These are phyloP conservation scores for Stylophora pistillata DNA, from an alignment of 64 coral and sea anemone genomes.

Conservation along the genomic window DNA sequence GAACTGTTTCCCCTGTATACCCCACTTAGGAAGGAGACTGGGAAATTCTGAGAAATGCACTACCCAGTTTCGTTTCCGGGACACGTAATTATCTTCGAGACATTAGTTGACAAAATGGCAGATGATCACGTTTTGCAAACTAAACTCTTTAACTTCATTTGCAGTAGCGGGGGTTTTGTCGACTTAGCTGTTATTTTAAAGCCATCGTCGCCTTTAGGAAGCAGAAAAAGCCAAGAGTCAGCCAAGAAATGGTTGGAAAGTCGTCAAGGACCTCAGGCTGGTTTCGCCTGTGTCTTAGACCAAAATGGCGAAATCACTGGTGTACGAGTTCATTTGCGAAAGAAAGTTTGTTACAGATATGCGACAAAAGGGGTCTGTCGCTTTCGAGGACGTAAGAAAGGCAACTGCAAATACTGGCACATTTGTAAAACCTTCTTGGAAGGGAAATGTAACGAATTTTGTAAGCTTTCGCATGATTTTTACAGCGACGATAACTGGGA, in stretches of 20 bases:
- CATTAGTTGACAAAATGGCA: not conserved
- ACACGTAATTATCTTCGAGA: not conserved
- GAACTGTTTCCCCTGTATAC: not conserved
- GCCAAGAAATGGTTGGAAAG: conserved; percentile 29
- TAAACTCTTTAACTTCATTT: conserved; percentile 55
- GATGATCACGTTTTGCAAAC: not conserved
- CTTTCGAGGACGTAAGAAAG: not conserved
- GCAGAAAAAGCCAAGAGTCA: not conserved
- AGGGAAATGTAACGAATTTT: conserved; percentile 3
- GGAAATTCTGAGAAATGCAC: not conserved
- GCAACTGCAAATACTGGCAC: conserved; percentile 45
- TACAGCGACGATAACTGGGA: conserved; percentile 14
- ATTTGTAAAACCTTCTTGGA: conserved; percentile 54
- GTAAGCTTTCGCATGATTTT: conserved; percentile 44
- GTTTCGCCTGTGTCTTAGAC: conserved; percentile 4
- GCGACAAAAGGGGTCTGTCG: conserved; percentile 31
- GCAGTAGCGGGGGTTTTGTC: conserved; percentile 39
- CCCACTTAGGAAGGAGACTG: not conserved
- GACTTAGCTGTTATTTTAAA: conserved; percentile 31
- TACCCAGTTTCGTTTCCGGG: not conserved
- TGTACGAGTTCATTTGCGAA: conserved; percentile 32
- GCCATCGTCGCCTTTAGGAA: conserved; percentile 18
- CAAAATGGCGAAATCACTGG: not conserved
- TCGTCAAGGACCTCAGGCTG: not conserved
- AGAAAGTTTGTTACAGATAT: conserved; percentile 41